Conservation (phyloP, 2,113 vertebrate species). For the Mesocricetus auratus region DNA sequence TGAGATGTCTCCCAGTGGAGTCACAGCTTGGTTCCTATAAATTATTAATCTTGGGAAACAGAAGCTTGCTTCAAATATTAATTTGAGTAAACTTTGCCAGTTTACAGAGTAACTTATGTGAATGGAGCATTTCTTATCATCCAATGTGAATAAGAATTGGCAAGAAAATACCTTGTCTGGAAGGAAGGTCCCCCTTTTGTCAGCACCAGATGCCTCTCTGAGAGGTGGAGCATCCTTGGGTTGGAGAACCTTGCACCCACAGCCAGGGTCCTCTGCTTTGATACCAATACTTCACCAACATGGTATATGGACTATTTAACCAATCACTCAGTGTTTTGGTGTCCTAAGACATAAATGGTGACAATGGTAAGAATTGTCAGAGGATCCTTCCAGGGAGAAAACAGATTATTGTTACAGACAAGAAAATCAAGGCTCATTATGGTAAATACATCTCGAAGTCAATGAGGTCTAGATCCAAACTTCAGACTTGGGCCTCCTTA, state of each 20-base stretch:
- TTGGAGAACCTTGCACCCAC: neutral
- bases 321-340: neutral
- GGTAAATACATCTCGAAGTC: neutral
- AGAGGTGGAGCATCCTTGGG: too few species aligned
- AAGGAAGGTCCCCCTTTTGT: neutral
- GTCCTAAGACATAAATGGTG: constrained; percentile 31
- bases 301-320: neutral
- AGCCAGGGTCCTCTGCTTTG: neutral
- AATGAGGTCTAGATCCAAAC: neutral
- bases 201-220: neutral
- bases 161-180: neutral
- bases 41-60: constrained; percentile 71
- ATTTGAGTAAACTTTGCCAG: constrained; percentile 58
- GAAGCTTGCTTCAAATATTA: constrained; percentile 73
- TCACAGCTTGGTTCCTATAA: constrained; percentile 56
- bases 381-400: neutral
- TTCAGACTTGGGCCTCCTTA: neutral
- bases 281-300: neutral
- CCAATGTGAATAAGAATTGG: constrained; percentile 15
- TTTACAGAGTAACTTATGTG: constrained; percentile 52
- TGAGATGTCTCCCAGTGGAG: constrained; percentile 34
- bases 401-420: neutral
- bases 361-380: neutral
- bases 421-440: constrained; percentile 30
- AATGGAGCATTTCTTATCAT: constrained; percentile 9